Conservation (phyloP, 23 tunicate genomes). For the Ciona savignyi region DNA sequence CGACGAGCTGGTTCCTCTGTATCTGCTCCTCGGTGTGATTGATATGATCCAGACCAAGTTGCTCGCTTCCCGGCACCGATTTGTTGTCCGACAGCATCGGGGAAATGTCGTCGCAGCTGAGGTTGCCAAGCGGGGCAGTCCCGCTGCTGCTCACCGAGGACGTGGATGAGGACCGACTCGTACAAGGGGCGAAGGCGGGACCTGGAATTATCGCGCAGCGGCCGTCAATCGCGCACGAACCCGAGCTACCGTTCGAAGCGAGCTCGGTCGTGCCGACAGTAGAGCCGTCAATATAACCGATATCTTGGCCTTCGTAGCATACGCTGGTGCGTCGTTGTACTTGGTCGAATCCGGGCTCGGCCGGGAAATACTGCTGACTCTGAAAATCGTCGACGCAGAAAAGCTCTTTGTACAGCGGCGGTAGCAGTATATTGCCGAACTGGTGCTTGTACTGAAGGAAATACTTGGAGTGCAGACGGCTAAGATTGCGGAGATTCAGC, state of each 20-base stretch:
- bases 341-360: not conserved
- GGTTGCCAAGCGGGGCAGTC: constrained; percentile 14
- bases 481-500: constrained; percentile 4
- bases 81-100: constrained; percentile 24
- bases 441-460: not conserved
- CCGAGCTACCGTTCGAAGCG: constrained; percentile 15
- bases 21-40: constrained; percentile 2
- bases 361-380: not conserved
- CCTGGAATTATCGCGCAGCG: constrained; percentile 6
- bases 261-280: not conserved
- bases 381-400: constrained; percentile 13
- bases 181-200: not conserved
- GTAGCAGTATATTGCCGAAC: constrained; percentile 7
- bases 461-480: constrained; percentile 16
- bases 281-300: not conserved
- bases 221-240: constrained; percentile 11
- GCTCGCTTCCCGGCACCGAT: not conserved
- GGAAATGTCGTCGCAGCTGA: constrained; percentile 19
- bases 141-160: constrained; percentile 18
- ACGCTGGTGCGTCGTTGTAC: not conserved
- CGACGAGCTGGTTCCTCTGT: constrained; percentile 4
- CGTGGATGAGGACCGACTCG: constrained; percentile 22
- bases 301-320: not conserved
- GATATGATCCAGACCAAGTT: not conserved
- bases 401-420: constrained; percentile 48